Evolutionary conservation across 2,113 vertebrate species (phyloP).

Genomic region (Notothenia rossii): DNA sequence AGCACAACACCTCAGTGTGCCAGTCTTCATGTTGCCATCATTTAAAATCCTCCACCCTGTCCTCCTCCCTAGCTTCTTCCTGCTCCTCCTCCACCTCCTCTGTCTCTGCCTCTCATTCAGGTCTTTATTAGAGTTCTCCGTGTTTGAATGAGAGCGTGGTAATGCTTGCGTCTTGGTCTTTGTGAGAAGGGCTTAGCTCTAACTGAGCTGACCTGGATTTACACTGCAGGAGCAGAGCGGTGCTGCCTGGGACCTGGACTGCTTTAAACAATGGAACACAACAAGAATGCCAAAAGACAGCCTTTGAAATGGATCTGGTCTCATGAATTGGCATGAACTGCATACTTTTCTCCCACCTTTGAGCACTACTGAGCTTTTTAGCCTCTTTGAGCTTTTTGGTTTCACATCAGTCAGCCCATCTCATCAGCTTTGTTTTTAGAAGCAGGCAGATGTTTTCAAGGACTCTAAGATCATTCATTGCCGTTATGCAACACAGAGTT

Average conservation of each 20-base stretch:
- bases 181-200: conserved; percentile 48
- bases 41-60: conserved; percentile 34
- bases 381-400: background rate
- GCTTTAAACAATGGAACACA: background rate
- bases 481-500: no score
- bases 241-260: conserved; percentile 15
- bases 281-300: conserved; percentile 5
- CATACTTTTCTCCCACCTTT: background rate
- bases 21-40: conserved; percentile 34
- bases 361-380: background rate
- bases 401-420: background rate
- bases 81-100: conserved; percentile 23
- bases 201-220: conserved; percentile 60
- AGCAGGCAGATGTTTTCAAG: background rate
- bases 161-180: conserved; percentile 51
- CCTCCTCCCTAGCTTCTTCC: conserved; percentile 30
- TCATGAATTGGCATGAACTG: background rate
- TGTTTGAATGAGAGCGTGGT: conserved; percentile 49
- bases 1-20: conserved; percentile 26
- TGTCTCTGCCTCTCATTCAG: conserved; percentile 52
- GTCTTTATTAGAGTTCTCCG: conserved; percentile 29
- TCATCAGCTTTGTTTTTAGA: background rate
- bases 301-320: conserved; percentile 1
- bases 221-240: conserved; percentile 27
- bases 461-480: no score